Percentiles rank a stretch among this genome's conserved stretches.
phyloP scores from a whole-genome alignment of 2,888 invertebrate species.

The Linnaemya vulpina region DNA sequence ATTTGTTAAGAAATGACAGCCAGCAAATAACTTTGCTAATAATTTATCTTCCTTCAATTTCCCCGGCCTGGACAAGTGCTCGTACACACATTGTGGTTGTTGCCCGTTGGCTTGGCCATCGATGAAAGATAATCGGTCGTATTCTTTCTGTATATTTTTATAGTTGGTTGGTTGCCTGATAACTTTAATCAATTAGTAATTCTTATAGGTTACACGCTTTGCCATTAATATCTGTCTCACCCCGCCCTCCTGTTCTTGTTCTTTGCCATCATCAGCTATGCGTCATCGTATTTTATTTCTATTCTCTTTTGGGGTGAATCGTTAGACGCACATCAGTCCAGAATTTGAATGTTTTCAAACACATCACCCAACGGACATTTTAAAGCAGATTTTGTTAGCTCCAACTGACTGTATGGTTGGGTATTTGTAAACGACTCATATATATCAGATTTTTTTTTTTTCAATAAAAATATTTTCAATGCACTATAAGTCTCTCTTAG shows the following conservation, averaged over 20 bases:
- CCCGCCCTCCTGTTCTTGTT: background rate
- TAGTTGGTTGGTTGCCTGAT: constrained; percentile 38
- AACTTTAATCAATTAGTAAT: constrained; percentile 62
- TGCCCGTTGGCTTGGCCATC: constrained; percentile 11
- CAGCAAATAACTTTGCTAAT: background rate
- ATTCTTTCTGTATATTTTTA: background rate
- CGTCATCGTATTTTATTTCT: background rate
- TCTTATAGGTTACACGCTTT: constrained; percentile 27
- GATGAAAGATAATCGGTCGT: background rate
- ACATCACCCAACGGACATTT: background rate
- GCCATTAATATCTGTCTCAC: background rate
- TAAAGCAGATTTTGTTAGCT: no score
- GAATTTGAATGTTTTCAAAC: background rate
- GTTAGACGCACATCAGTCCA: background rate
- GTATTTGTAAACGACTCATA: no score
- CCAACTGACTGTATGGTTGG: no score
- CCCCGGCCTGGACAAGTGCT: background rate
- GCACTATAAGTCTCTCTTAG: no score
- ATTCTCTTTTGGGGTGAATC: constrained; percentile 14
- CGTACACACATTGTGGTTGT: constrained; percentile 11
- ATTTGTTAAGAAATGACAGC: background rate
- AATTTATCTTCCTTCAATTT: background rate
- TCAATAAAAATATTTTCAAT: no score
- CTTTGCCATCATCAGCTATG: constrained; percentile 10
- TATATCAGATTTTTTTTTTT: no score